These are phyloP conservation scores for Apteryx mantelli DNA, from an alignment of 2,113 vertebrate species.

Conservation along the genomic window DNA sequence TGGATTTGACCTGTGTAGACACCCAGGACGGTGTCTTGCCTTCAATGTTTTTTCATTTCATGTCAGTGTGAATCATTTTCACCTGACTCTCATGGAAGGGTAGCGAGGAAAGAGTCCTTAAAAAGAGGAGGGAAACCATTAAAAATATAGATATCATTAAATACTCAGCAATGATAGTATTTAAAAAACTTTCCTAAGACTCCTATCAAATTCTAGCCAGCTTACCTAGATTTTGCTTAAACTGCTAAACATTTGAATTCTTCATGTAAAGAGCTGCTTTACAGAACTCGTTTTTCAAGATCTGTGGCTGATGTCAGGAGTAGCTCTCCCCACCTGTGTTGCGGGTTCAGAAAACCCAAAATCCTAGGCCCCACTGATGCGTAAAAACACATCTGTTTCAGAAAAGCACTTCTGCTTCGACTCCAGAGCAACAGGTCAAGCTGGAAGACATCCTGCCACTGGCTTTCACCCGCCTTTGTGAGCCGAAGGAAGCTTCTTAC, in stretches of 20 bases:
- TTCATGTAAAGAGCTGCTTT: not conserved
- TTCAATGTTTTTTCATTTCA: not conserved
- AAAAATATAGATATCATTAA: not conserved
- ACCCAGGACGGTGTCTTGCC: not conserved
- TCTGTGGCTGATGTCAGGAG: not conserved
- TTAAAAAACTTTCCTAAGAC: not conserved
- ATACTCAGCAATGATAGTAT: not conserved
- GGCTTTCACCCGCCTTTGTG: slow-evolving; percentile 96
- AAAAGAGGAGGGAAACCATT: not conserved
- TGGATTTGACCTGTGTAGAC: not conserved
- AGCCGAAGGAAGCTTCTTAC: slow-evolving; percentile 98
- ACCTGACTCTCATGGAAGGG: not conserved
- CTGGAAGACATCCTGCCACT: slow-evolving; percentile 92
- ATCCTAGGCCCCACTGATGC: not conserved
- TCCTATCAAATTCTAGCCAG: not conserved
- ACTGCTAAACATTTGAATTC: not conserved
- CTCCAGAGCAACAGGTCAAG: slow-evolving; percentile 83
- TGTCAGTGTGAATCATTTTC: not conserved
- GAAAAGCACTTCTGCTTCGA: slow-evolving; percentile 72
- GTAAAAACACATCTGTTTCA: slow-evolving; percentile 53
- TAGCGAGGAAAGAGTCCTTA: not conserved
- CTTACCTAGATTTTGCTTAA: not conserved
- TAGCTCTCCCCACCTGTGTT: not conserved
- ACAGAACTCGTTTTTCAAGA: not conserved
- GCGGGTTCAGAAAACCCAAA: not conserved